phyloP scores from a whole-genome alignment of 2,888 invertebrate species.

The Eupelmus urozonus region DNA sequence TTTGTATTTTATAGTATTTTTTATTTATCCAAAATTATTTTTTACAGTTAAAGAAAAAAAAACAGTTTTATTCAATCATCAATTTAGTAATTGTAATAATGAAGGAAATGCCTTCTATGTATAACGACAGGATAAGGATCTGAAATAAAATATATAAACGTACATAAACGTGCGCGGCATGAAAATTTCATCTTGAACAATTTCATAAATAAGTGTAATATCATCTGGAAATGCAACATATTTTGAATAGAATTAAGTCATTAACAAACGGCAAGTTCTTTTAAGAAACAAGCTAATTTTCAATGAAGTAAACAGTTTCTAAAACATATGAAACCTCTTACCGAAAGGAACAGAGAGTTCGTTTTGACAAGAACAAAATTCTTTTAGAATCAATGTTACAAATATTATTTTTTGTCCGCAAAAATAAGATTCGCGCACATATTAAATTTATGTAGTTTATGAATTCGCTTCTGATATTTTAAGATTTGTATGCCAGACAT shows the following conservation, averaged over 20 bases:
- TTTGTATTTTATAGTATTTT: background rate
- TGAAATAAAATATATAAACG: constrained; percentile 82
- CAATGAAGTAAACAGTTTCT: constrained; percentile 83
- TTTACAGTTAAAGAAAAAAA: constrained; percentile 68
- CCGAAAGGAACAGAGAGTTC: too few relatives aligned
- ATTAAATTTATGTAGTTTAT: too few relatives aligned
- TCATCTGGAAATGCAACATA: constrained; percentile 93
- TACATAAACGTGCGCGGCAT: constrained; percentile 82
- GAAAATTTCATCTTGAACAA: constrained; percentile 68
- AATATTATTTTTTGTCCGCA: too few relatives aligned
- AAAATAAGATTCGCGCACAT: too few relatives aligned
- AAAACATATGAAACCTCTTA: constrained; percentile 63
- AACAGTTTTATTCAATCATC: constrained; percentile 89
- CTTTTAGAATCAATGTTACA: too few relatives aligned
- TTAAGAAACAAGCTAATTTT: constrained; percentile 85
- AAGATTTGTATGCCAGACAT: too few relatives aligned
- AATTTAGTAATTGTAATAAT: constrained; percentile 86
- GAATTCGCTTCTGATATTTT: too few relatives aligned
- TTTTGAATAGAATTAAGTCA: constrained; percentile 93
- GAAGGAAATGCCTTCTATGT: constrained; percentile 81
- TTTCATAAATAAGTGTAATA: constrained; percentile 89
- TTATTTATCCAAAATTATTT: constrained; percentile 3
- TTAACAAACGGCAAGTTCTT: constrained; percentile 84
- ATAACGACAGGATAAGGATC: constrained; percentile 87
- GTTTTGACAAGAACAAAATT: too few relatives aligned